These are phyloP conservation scores for Epizoanthus scotinus DNA, from an alignment of 92 coral and sea anemone species.

Conservation along the genomic window DNA sequence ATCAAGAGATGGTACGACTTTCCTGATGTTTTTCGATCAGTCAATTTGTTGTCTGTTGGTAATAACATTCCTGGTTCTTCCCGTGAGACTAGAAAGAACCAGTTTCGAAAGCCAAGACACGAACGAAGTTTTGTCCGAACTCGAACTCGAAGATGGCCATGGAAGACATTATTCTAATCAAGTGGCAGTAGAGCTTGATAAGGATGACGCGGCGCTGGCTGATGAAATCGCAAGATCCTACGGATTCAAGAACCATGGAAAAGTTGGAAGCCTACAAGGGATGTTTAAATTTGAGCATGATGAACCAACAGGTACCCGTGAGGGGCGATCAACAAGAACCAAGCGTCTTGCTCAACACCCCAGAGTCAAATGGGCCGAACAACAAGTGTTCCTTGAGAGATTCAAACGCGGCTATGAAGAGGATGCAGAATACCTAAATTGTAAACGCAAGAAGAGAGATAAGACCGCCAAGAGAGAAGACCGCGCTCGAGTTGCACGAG, in stretches of 20 bases:
- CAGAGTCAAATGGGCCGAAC: slow-evolving; percentile 78
- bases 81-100: slow-evolving; percentile 6
- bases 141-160: too few species aligned
- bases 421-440: background rate
- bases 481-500: slow-evolving; percentile 42
- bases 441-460: background rate
- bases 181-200: slow-evolving; percentile 87
- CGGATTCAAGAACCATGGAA: slow-evolving; percentile 82
- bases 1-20: slow-evolving; percentile 17
- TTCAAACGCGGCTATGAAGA: slow-evolving; percentile 67
- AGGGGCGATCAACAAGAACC: slow-evolving; percentile 60
- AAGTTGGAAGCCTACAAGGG: slow-evolving; percentile 69
- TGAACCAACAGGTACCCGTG: slow-evolving; percentile 53
- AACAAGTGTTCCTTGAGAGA: slow-evolving; percentile 74
- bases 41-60: slow-evolving; percentile 45
- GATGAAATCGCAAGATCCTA: slow-evolving; percentile 71
- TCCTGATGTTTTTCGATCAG: slow-evolving; percentile 48
- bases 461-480: slow-evolving; percentile 54
- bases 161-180: slow-evolving; percentile 58
- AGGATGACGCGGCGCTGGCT: slow-evolving; percentile 71
- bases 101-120: slow-evolving; percentile 16
- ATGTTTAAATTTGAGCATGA: slow-evolving; percentile 79
- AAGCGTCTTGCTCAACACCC: slow-evolving; percentile 79
- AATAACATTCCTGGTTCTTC: slow-evolving; percentile 28
- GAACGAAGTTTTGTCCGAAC: slow-evolving; percentile 46